These are phyloP conservation scores for Eristalinus sepulchralis DNA, from an alignment of 2,888 invertebrate genomes.

Conservation along the genomic window DNA sequence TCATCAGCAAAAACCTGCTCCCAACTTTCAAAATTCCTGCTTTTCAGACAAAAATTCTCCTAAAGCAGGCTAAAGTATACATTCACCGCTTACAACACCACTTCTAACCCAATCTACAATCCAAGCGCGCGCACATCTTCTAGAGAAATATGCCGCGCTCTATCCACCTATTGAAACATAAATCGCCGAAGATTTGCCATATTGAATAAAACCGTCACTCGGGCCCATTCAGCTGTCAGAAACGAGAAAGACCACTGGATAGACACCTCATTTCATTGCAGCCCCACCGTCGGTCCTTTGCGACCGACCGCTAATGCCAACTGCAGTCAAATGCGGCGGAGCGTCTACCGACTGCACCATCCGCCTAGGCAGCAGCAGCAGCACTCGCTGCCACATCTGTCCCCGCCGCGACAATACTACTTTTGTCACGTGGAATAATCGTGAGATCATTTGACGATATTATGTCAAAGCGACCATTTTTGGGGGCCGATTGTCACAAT, in stretches of 20 bases:
- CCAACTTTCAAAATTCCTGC: background rate
- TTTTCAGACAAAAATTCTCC: background rate
- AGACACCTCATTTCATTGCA: slow-evolving; percentile 65
- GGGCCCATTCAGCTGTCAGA: slow-evolving; percentile 63
- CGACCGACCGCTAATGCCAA: slow-evolving; percentile 44
- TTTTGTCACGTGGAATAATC: slow-evolving; percentile 71
- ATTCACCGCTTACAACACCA: background rate
- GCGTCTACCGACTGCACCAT: background rate
- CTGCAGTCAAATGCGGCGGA: background rate
- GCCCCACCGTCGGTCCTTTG: slow-evolving; percentile 46
- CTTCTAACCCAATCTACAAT: background rate
- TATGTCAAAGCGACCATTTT: slow-evolving; percentile 66
- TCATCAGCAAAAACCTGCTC: too few species aligned
- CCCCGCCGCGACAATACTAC: slow-evolving; percentile 40
- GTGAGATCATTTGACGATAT: slow-evolving; percentile 70
- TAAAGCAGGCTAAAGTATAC: background rate
- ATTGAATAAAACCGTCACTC: slow-evolving; percentile 63
- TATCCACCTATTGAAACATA: slow-evolving; percentile 49
- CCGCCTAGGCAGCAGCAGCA: background rate
- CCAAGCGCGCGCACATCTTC: background rate
- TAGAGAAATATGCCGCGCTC: background rate
- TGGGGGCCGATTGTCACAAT: slow-evolving; percentile 60
- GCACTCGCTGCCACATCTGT: slow-evolving; percentile 29
- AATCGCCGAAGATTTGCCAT: slow-evolving; percentile 61
- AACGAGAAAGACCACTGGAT: slow-evolving; percentile 56